A percentile compares a stretch with the other conserved stretches of the same genome.
These are phyloP conservation scores for Sclerurus mexicanus DNA, from an alignment of 2,113 vertebrate genomes.

Conservation along the genomic window DNA sequence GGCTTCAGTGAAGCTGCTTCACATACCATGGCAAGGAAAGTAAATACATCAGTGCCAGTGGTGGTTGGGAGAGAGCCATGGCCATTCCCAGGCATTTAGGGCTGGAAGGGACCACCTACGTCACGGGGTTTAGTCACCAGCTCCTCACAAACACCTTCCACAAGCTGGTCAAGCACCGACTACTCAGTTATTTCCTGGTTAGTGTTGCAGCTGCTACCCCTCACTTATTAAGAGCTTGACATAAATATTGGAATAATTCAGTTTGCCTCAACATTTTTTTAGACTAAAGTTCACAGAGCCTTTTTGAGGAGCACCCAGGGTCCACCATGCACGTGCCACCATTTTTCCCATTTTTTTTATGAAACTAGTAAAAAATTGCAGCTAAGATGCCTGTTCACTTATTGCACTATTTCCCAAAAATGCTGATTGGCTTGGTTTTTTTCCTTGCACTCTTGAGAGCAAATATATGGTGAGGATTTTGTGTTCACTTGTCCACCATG, in stretches of 20 bases:
- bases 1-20: neutral
- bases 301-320: neutral
- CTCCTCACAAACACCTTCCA: conserved; percentile 42
- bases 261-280: neutral
- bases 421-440: neutral
- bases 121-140: neutral
- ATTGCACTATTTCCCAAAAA: neutral
- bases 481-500: neutral
- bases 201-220: conserved; percentile 25
- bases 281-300: neutral
- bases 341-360: neutral
- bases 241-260: neutral
- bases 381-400: neutral
- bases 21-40: neutral
- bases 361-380: neutral
- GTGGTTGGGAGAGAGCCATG: neutral
- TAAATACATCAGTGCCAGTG: neutral
- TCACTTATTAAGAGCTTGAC: neutral
- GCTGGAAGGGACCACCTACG: conserved; percentile 8
- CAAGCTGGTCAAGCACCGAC: neutral
- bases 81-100: neutral
- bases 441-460: neutral
- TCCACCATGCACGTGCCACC: neutral
- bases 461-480: neutral
- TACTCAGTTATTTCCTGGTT: neutral